Percentiles rank a stretch among this genome's conserved stretches.
Conservation (phyloP, 2,113 vertebrate species). For the Desmodus rotundus region DNA sequence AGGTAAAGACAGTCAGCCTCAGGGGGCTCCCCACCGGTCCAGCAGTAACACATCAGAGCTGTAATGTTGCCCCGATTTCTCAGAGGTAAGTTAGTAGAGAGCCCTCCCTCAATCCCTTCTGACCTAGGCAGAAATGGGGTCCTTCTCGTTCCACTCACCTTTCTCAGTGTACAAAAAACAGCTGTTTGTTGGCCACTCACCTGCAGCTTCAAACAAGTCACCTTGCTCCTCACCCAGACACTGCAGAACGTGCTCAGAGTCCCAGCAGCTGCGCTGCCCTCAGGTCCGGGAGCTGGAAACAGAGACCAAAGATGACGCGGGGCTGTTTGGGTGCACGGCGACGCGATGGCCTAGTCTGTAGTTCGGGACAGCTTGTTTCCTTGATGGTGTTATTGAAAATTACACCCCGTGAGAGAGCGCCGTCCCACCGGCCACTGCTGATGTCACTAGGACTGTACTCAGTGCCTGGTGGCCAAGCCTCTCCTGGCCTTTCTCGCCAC, state of each 20-base stretch:
- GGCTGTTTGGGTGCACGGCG: not conserved
- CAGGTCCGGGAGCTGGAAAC: not conserved
- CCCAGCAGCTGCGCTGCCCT: not conserved
- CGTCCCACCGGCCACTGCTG: not conserved
- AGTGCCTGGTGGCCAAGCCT: no score
- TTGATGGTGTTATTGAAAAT: not conserved
- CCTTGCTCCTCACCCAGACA: not conserved
- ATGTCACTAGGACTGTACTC: accelerated
- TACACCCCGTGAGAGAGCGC: accelerated
- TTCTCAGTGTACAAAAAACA: not conserved
- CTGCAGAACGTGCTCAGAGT: accelerated
- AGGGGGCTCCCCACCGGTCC: accelerated
- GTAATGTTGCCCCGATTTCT: not conserved
- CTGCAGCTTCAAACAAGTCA: not conserved
- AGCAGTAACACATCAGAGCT: not conserved
- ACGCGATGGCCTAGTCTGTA: not conserved
- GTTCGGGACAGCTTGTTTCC: not conserved
- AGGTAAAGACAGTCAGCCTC: not conserved
- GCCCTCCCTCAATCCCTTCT: not conserved
- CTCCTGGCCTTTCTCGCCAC: not conserved
- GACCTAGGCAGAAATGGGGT: not conserved
- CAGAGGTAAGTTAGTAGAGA: not conserved
- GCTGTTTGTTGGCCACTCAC: not conserved
- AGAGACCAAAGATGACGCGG: not conserved
- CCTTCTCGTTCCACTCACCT: not conserved